Evolutionary conservation across 2,888 invertebrate species (phyloP).

Genomic region (Nebria brevicollis): DNA sequence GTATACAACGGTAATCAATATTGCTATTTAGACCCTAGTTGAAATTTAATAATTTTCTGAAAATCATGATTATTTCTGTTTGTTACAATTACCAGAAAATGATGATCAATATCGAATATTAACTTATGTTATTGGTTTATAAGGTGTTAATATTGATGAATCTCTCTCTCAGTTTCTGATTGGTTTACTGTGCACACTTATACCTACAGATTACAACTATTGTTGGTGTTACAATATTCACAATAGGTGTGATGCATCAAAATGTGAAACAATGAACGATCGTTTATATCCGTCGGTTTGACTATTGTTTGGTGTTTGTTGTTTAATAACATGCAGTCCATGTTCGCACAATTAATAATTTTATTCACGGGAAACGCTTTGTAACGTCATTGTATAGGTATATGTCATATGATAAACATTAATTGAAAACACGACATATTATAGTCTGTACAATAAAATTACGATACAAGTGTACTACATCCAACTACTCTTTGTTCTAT

Average conservation of each 20-base stretch:
- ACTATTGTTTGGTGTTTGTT: slow-evolving; percentile 6
- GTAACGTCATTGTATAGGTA: slow-evolving; percentile 37
- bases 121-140: too few species aligned
- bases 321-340: slow-evolving; percentile 40
- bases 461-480: neutral
- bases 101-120: too few species aligned
- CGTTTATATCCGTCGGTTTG: slow-evolving; percentile 2
- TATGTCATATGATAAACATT: slow-evolving; percentile 44
- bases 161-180: too few species aligned
- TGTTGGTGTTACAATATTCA: neutral
- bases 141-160: too few species aligned
- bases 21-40: too few species aligned
- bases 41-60: too few species aligned
- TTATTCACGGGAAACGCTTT: slow-evolving; percentile 43
- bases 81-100: too few species aligned
- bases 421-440: slow-evolving; percentile 43
- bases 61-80: too few species aligned
- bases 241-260: slow-evolving; percentile 12
- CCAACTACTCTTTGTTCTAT: neutral
- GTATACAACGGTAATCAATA: too few species aligned
- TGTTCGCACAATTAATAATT: slow-evolving; percentile 43
- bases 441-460: neutral
- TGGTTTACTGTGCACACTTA: neutral
- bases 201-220: neutral
- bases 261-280: slow-evolving; percentile 19